phyloP scores from a whole-genome alignment of 2,888 invertebrate species.

The Hemithea aestivaria region DNA sequence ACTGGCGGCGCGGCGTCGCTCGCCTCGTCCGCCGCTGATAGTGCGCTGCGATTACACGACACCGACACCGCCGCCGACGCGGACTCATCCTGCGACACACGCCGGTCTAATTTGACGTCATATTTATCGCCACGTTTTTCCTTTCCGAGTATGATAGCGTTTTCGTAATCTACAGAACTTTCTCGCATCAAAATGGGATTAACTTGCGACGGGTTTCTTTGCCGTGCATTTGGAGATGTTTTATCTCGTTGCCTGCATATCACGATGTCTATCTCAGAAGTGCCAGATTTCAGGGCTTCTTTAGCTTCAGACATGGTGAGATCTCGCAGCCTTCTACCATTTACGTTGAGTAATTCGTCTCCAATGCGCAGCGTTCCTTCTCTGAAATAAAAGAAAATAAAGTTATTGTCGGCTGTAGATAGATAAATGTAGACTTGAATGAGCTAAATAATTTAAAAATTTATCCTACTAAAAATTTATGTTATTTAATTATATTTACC shows the following conservation, averaged over 20 bases:
- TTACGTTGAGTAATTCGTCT: constrained; percentile 86
- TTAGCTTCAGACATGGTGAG: constrained; percentile 82
- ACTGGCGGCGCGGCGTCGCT: constrained; percentile 46
- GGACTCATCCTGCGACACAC: constrained; percentile 75
- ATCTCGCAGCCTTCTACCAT: constrained; percentile 83
- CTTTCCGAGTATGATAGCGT: constrained; percentile 76
- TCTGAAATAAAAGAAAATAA: constrained; percentile 64
- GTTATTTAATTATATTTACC: no score
- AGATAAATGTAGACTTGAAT: constrained; percentile 3
- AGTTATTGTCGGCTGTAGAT: background rate
- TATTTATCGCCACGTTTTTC: constrained; percentile 67
- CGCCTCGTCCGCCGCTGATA: constrained; percentile 70
- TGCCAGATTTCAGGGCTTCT: constrained; percentile 81
- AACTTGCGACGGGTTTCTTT: constrained; percentile 46
- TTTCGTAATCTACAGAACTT: constrained; percentile 85
- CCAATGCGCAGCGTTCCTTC: constrained; percentile 83
- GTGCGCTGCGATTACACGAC: constrained; percentile 64
- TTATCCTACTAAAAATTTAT: no score
- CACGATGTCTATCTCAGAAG: constrained; percentile 82
- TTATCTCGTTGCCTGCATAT: constrained; percentile 76
- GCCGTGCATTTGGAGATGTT: constrained; percentile 36
- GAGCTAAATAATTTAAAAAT: no score
- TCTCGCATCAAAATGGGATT: constrained; percentile 74
- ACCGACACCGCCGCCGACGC: constrained; percentile 31
- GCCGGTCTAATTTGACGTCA: constrained; percentile 85